Evolutionary conservation across 2,113 vertebrate genomes (phyloP), one percentile per base, ranked within the genome.

Genomic region (Festucalex cinctus): DNA sequence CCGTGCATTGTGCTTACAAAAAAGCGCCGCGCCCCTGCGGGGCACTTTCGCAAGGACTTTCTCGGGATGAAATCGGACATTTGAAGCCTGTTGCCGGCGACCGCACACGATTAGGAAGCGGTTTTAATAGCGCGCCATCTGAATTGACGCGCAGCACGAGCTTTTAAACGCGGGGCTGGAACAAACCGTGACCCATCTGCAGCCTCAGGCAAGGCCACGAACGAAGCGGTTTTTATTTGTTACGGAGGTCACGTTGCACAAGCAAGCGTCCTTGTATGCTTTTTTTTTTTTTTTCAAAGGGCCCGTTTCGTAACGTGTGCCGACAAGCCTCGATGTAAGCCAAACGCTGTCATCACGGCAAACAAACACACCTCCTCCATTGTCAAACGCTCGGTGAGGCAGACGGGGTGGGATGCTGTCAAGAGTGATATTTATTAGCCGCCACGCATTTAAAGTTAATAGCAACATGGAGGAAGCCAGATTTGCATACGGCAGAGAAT

Each of bases 221-320:
- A 74, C 70, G 65, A 71, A 79, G 58, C 37, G 67, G 64, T 58
- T 67, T 58, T 56, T 10, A 66, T 78, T 77, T 37, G 35, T 44
- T 63, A 17, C 58, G 3, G 35, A 64, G 53, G n/a, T 44, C 43
- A 24, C 43, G n/a, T 53, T 60, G 65, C 39, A 26, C 53, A 14
- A 12, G 26, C n/a, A 43, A 22, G 26, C 68, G 62, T 70, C 13
- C 39, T 68, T 65, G 5, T n/a, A 58, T 26, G 26, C 73, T 35
- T 49, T n/a, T n/a, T n/a, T n/a, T n/a, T n/a, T n/a, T n/a, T n/a
- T n/a, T n/a, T 68, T 24, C 9, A 46, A 69, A 75, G 69, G 12
- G 9, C 13, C 6, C 14, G 49, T 78, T 59, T 67, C 35, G 37
- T 70, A 63, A 67, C 22, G 66, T 65, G 24, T 5, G 37, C 49